A percentile compares a stretch with the other conserved stretches of the same genome.
These are phyloP conservation scores for Peucedramus taeniatus DNA, from an alignment of 2,113 vertebrate species.

Conservation along the genomic window DNA sequence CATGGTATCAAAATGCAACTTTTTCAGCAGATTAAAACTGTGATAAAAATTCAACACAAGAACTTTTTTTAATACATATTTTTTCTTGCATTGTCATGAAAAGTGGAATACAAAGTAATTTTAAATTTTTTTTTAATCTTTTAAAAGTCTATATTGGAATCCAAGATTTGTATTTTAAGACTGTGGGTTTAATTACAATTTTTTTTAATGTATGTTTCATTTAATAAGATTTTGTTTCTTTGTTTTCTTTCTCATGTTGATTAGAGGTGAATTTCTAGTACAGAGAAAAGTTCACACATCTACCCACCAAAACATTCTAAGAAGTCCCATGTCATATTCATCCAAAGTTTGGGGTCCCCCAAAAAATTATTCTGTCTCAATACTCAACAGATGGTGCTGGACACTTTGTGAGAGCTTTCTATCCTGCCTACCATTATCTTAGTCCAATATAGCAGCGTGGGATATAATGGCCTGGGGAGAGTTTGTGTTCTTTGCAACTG, in stretches of 20 bases:
- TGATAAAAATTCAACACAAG: neutral
- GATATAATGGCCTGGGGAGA: neutral
- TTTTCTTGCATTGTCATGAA: neutral
- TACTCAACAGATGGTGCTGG: neutral
- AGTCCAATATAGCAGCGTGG: neutral
- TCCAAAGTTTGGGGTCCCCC: neutral
- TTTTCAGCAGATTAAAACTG: neutral
- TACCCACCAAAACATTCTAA: accelerated
- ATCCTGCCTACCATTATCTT: neutral
- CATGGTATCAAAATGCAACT: neutral
- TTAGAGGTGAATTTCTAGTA: neutral
- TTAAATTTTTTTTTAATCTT: no score
- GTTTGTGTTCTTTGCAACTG: neutral
- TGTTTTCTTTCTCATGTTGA: neutral
- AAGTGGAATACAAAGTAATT: neutral
- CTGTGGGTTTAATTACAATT: neutral
- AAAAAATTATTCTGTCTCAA: neutral
- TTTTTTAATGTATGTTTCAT: neutral
- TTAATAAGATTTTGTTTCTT: neutral
- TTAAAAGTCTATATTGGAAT: neutral
- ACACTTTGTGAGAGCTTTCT: neutral
- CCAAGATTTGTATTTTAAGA: neutral
- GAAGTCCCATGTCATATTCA: neutral
- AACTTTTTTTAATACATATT: neutral
- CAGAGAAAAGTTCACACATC: neutral